Evolutionary conservation across 2,888 invertebrate genomes (phyloP), one percentile per base, ranked within the genome.

Genomic region (Parnassius mnemosyne): DNA sequence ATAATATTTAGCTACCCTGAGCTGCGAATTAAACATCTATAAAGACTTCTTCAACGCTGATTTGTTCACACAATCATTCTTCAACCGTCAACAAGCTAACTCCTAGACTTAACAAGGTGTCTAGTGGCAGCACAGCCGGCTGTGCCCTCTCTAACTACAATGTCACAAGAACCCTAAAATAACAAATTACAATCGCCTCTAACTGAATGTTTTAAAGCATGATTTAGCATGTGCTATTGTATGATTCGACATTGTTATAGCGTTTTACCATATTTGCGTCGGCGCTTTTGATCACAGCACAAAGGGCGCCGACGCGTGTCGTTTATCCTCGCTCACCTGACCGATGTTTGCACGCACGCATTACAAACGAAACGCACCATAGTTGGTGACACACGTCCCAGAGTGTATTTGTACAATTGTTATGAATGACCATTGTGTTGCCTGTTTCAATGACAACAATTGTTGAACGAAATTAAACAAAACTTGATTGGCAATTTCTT

Each of bases 271-370:
- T 84, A 77, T 84, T 85, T 85, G 85, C 74, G 88, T 85, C 89
- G 90, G 90, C 76, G 64, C 83, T 75, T 90, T 90, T 90, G 90
- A 90, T 83, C 79, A 76, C 65, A 61, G 75, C 69, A 87, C 84
- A 89, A 90, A 90, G 86, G 84, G 84, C 75, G 84, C 90, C 90
- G 88, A 80, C 77, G 78, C 81, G 86, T 85, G 88, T 87, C 87
- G 85, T 81, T 79, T 87, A 86, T 81, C 84, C 76, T 76, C 81
- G 83, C 85, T 85, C 89, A 89, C 89, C 90, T 89, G 89, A 90
- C 80, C 76, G 71, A 66, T 87, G 87, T 74, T 75, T 75, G 74
- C 69, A 69, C 68, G 64, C 66, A 63, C 68, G 69, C 65, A 66
- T 64, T 63, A 80, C 81, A 74, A 68, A 75, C 66, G 41, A 74